Base-by-base conservation (phyloP, 2,888 invertebrate genomes). In the Oscheius sp. region DNA sequence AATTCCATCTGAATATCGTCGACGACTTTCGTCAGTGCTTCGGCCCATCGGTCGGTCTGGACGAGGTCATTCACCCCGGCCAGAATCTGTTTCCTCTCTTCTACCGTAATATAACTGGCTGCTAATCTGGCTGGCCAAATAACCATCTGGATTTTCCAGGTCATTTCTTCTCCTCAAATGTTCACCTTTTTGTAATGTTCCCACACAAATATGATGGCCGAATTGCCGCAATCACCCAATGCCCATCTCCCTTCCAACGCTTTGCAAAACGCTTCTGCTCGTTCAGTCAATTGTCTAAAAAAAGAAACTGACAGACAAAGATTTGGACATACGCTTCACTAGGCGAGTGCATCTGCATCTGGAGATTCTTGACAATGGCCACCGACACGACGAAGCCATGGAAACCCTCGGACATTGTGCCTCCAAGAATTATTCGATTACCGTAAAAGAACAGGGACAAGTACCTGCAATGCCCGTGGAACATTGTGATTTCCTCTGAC, bases 211-310 rank as follows among this genome's bases (percentile, higher is more conserved):
- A 88, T 78, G 71, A 88, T 83, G 7, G 86, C 86, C 18, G 87
- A 87, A 71, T 88, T 88, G 41, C 88, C 88, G 63, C 88, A 88
- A 66, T 88, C 88, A 43, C 88, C 88, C 43, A 88, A 80, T 1
- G 87, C 87, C 88, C 88, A 88, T 46, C 88, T 77, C n/a, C 87
- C 85, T 69, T 86, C 85, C 46, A 88, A 74, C 13, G 87, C 85
- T 63, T 80, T 69, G 70, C 85, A 84, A 69, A 88, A 88, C 13
- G 82, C 79, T 45, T 86, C 85, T 1, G 88, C 87, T 53, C 86
- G 70, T 52, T 88, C 86, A 1, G 83, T 85, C 27, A 87, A 73
- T 66, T 87, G 86, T 41, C 86, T 86, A 77, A 72, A 7, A 16
- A 16, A 18, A 13, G 21, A 21, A 13, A 43, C 16, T 41, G 13